phyloP scores from a whole-genome alignment of 2,888 invertebrate genomes.

The Drosophila subquinaria region DNA sequence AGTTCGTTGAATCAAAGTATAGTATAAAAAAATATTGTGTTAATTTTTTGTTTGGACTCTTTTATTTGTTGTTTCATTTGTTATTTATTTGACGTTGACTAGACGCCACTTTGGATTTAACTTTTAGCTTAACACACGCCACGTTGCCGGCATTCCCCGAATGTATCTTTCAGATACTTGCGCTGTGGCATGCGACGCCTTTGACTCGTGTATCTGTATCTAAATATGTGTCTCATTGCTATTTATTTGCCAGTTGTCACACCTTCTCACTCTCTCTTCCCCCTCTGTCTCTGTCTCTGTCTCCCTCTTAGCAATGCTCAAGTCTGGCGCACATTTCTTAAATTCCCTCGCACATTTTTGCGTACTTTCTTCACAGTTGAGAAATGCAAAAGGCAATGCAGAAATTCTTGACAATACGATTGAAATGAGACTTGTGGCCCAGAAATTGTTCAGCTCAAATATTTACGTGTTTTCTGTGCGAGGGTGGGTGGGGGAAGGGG shows the following conservation, averaged over 20 bases:
- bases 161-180: conserved; percentile 69
- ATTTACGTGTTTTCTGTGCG: conserved; percentile 25
- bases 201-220: conserved; percentile 17
- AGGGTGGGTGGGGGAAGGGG: conserved; percentile 9
- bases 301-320: conserved; percentile 26
- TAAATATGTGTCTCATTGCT: conserved; percentile 27
- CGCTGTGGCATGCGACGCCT: conserved; percentile 62
- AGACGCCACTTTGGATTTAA: conserved; percentile 41
- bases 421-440: conserved; percentile 53
- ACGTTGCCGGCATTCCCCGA: conserved; percentile 75
- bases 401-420: conserved; percentile 33
- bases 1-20: conserved; percentile 9
- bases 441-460: conserved; percentile 47
- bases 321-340: conserved; percentile 71
- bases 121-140: conserved; percentile 55
- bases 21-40: conserved; percentile 53
- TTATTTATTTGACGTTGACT: conserved; percentile 44
- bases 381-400: conserved; percentile 36
- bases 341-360: conserved; percentile 71
- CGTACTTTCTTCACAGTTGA: conserved; percentile 32
- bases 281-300: not conserved
- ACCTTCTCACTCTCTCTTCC: conserved; percentile 1
- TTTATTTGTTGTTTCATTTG: conserved; percentile 36
- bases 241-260: conserved; percentile 37
- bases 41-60: conserved; percentile 51